Evolutionary conservation across 2,113 vertebrate genomes (phyloP).

Genomic region (Ibidorhyncha struthersii): DNA sequence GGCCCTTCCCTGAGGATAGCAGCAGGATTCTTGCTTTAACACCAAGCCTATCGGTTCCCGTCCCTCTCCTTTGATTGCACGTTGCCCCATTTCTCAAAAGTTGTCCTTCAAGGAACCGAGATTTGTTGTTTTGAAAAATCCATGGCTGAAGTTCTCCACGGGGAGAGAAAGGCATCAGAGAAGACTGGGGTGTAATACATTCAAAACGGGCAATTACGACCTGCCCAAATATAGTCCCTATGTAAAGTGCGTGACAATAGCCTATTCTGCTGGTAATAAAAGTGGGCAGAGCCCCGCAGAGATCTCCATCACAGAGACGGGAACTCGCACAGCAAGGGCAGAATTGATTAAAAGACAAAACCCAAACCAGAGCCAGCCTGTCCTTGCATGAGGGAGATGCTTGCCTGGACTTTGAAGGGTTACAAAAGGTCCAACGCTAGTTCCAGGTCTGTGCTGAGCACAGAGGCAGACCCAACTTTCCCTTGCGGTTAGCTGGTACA

Average conservation of each 20-base stretch:
- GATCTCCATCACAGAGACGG: neutral
- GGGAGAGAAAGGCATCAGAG: neutral
- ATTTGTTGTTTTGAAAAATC: constrained; percentile 14
- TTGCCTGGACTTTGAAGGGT: neutral
- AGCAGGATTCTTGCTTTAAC: neutral
- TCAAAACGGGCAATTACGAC: neutral
- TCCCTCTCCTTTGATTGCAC: neutral
- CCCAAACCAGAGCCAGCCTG: neutral
- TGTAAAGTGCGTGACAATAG: neutral
- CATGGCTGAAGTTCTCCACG: neutral
- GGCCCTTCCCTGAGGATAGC: neutral
- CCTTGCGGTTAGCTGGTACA: neutral
- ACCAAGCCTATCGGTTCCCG: neutral
- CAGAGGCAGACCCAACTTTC: neutral
- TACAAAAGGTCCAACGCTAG: neutral
- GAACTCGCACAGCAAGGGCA: neutral
- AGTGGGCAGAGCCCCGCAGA: neutral
- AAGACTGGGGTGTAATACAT: neutral
- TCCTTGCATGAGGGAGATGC: neutral
- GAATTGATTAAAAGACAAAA: constrained; percentile 36
- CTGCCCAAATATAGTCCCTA: neutral
- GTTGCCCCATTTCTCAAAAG: neutral
- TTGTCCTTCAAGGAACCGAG: neutral
- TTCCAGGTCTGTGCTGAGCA: neutral
- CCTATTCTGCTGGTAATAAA: neutral